Base-by-base conservation (phyloP, 2,888 invertebrate species). In the Cactoblastis cactorum region DNA sequence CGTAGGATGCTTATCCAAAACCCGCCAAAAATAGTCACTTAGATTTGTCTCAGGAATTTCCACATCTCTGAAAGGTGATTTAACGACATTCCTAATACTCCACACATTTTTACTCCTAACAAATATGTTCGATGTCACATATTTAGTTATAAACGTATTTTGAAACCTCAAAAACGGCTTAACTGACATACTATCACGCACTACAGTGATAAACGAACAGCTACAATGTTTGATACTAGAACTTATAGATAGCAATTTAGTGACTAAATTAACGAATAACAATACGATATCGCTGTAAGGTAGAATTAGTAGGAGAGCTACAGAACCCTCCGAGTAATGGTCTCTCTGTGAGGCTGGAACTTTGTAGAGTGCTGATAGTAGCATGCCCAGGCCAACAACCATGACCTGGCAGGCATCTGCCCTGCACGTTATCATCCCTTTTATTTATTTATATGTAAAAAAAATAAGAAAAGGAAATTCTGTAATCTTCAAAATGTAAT, bases 1-100 rank as follows among this genome's bases (percentile, higher is more conserved):
- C 24, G 91, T 83, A 11, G 91, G 82, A 93, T 93, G 94, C 66
- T 87, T 91, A 19, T 91, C 89, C 28, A 92, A 63, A 65, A 91
- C 77, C 9, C 67, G 69, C 91, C 92, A 94, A 9, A 93, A 68
- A 57, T 87, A 91, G 57, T 93, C 91, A 49, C 91, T 81, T 38
- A 93, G 53, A 0, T 91, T 83, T 11, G 82, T 55, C 53, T 91
- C 84, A 0, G 91, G 91, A 48, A 91, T 69, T 1, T 73, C 63
- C 1, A 91, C 66, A 34, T 90, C 78, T 8, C 83, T 80, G 51
- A 67, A 90, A 0, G 88, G 88, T 0, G 83, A 95, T 2, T 53
- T 63, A 0, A 75, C 69, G 0, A 74, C 58, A 9, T 62, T 71
- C 0, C 71, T 67, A 46, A 50, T 59, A 0, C 61, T 69, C 81